Conservation (phyloP, 2,113 vertebrate species). For the Macrotis lagotis region DNA sequence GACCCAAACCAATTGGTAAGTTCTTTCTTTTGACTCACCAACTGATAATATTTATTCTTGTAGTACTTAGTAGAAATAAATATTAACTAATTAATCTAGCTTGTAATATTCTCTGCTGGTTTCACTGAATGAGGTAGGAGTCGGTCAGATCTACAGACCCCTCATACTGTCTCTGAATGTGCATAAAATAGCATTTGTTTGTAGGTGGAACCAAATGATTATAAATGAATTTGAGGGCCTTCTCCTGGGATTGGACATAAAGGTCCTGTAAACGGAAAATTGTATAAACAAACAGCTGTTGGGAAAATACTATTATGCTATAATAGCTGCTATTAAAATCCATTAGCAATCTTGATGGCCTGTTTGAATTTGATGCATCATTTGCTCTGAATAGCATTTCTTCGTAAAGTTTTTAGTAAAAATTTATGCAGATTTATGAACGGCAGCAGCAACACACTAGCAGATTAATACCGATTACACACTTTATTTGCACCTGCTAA, state of each 20-base stretch:
- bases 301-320: constrained; percentile 88
- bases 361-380: constrained; percentile 90
- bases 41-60: constrained; percentile 64
- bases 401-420: constrained; percentile 83
- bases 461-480: constrained; percentile 79
- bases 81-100: constrained; percentile 76
- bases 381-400: constrained; percentile 86
- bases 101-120: constrained; percentile 73
- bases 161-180: constrained; percentile 60
- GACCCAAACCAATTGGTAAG: constrained; percentile 30
- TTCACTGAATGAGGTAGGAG: constrained; percentile 59
- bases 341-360: constrained; percentile 90
- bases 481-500: constrained; percentile 62
- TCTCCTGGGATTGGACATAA: constrained; percentile 88
- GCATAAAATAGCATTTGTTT: constrained; percentile 81
- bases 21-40: constrained; percentile 41
- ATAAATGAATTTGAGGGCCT: constrained; percentile 85
- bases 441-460: constrained; percentile 69
- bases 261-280: constrained; percentile 88
- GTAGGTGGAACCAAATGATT: constrained; percentile 87
- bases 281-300: constrained; percentile 91
- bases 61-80: constrained; percentile 57
- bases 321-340: constrained; percentile 92
- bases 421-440: constrained; percentile 83
- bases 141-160: constrained; percentile 55